Conservation (phyloP, 2,797 vertebrate species). For the Phoebastria nigripes region DNA sequence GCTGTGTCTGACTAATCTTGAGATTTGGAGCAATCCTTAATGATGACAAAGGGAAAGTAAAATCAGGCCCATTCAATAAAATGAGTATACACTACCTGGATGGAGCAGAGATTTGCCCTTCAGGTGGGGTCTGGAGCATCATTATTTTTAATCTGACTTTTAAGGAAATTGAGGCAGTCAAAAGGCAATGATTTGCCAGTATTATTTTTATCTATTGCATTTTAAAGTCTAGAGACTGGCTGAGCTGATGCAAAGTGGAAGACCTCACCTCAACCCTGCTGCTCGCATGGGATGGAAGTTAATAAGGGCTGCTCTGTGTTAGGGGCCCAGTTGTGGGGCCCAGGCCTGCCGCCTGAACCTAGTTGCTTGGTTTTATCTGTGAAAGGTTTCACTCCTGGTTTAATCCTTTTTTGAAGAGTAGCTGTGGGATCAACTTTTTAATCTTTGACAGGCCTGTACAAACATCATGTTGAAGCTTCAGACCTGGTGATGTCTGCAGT, state of each 20-base stretch:
- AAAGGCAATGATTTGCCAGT: background rate
- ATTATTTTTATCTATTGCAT: background rate
- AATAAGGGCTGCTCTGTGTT: background rate
- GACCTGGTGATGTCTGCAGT: background rate
- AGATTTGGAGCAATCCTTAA: background rate
- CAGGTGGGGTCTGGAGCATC: background rate
- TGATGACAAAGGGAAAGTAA: background rate
- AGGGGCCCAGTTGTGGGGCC: background rate
- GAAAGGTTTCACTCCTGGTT: background rate
- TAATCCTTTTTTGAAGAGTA: background rate
- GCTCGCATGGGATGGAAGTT: accelerated
- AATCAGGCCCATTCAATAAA: background rate
- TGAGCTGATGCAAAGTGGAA: background rate
- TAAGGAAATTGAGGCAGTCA: background rate
- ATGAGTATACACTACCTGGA: background rate
- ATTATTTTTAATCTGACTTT: background rate
- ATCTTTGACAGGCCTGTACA: background rate
- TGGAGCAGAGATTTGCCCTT: background rate
- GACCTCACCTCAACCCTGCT: background rate
- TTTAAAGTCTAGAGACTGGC: background rate
- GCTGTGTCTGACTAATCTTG: background rate
- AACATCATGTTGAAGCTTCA: background rate
- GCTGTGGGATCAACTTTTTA: background rate
- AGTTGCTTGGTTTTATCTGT: background rate
- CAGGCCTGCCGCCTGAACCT: background rate